These are phyloP conservation scores for Opisthograptis luteolata DNA, from an alignment of 2,888 invertebrate species.

Conservation along the genomic window DNA sequence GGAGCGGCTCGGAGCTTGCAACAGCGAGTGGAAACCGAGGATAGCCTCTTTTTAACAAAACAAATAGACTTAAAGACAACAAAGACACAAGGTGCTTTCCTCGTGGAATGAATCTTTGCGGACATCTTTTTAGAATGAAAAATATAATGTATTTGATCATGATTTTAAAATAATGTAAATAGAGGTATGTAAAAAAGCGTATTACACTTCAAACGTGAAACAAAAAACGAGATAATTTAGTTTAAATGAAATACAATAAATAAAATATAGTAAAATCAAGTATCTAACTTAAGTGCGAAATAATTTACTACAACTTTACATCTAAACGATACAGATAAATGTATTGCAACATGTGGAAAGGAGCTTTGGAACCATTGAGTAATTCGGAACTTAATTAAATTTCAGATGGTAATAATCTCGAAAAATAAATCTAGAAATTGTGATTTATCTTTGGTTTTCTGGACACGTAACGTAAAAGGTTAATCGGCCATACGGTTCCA, in stretches of 20 bases:
- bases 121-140: slow-evolving; percentile 68
- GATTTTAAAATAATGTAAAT: slow-evolving; percentile 78
- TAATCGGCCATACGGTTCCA: slow-evolving; percentile 70
- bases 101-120: slow-evolving; percentile 75
- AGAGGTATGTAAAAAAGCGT: slow-evolving; percentile 82
- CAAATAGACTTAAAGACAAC: slow-evolving; percentile 70
- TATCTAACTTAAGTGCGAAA: slow-evolving; percentile 81
- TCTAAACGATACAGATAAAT: slow-evolving; percentile 74
- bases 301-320: slow-evolving; percentile 83
- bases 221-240: slow-evolving; percentile 75
- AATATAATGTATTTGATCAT: slow-evolving; percentile 79
- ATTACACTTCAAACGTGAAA: slow-evolving; percentile 80
- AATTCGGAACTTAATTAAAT: slow-evolving; percentile 67
- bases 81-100: slow-evolving; percentile 73
- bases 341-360: slow-evolving; percentile 80
- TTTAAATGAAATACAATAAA: slow-evolving; percentile 74
- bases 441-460: slow-evolving; percentile 82
- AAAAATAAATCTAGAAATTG: slow-evolving; percentile 72
- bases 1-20: slow-evolving; percentile 60
- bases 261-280: slow-evolving; percentile 78
- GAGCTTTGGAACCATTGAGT: slow-evolving; percentile 81
- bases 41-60: slow-evolving; percentile 78
- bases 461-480: slow-evolving; percentile 53
- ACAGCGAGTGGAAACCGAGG: slow-evolving; percentile 79
- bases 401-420: slow-evolving; percentile 72